A percentile compares a stretch with the other conserved stretches of the same genome.
These are phyloP conservation scores for Furcifer pardalis DNA, from an alignment of 2,797 vertebrate genomes.

Conservation along the genomic window DNA sequence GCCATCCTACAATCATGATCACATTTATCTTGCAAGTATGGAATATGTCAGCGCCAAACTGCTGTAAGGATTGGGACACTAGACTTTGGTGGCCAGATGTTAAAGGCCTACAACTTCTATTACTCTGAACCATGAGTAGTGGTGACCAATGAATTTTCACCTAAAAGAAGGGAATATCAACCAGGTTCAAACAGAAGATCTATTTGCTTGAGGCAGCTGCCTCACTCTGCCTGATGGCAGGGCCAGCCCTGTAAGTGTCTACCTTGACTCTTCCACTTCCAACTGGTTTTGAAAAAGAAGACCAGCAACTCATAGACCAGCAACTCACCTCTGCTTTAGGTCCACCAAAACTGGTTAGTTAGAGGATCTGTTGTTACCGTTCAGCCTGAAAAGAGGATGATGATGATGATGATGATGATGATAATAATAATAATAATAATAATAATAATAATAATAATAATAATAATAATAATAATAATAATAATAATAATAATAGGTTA, in stretches of 20 bases:
- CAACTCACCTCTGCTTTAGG: neutral
- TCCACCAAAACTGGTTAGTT: too few relatives aligned
- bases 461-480: too few relatives aligned
- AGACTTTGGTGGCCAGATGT: too few relatives aligned
- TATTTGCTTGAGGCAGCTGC: neutral
- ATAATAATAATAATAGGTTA: too few relatives aligned
- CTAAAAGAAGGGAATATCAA: neutral
- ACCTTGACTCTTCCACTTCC: neutral
- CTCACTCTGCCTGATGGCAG: neutral
- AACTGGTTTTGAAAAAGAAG: neutral
- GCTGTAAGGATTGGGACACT: neutral
- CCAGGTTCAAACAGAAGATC: neutral
- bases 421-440: too few relatives aligned
- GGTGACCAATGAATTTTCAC: neutral
- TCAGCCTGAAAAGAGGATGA: neutral
- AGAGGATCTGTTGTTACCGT: neutral
- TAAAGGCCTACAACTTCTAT: too few relatives aligned
- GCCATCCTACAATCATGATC: neutral
- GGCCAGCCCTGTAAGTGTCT: neutral
- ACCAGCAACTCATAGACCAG: neutral
- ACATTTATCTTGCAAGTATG: neutral
- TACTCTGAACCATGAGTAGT: too few relatives aligned
- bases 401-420: too few relatives aligned
- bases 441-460: too few relatives aligned
- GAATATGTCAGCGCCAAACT: too few relatives aligned